These are phyloP conservation scores for Patella pellucida DNA, from an alignment of 2,888 invertebrate genomes.

Conservation along the genomic window DNA sequence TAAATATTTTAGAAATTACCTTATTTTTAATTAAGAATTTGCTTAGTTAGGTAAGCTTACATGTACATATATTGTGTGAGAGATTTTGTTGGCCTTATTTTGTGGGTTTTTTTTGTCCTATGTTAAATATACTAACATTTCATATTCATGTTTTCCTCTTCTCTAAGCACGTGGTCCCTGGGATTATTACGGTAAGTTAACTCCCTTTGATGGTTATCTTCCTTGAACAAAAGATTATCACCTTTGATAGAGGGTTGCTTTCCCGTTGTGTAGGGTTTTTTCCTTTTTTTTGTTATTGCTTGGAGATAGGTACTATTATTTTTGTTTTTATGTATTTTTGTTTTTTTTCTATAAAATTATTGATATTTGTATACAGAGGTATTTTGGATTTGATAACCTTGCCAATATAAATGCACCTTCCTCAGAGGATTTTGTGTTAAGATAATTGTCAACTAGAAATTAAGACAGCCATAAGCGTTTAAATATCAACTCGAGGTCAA, in stretches of 20 bases:
- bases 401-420: slow-evolving; percentile 29
- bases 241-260: background rate
- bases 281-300: slow-evolving; percentile 1
- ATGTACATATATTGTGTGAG: too few species aligned
- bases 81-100: slow-evolving; percentile 9
- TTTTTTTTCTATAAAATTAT: background rate
- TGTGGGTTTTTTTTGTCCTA: background rate
- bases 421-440: background rate
- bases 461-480: too few species aligned
- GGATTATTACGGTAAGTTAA: slow-evolving; percentile 98
- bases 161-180: slow-evolving; percentile 82
- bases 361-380: background rate
- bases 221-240: background rate
- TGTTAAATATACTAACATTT: slow-evolving; percentile 22
- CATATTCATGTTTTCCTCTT: slow-evolving; percentile 31
- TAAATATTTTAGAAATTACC: too few species aligned
- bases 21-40: too few species aligned
- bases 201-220: slow-evolving; percentile 16
- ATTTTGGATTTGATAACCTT: too few species aligned
- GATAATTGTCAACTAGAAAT: too few species aligned
- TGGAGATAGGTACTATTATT: background rate
- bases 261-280: background rate
- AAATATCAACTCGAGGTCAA: too few species aligned
- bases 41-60: too few species aligned
- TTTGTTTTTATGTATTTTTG: background rate